Evolutionary conservation across 2,888 invertebrate species (phyloP).

Genomic region (Drosophila yooni): DNA sequence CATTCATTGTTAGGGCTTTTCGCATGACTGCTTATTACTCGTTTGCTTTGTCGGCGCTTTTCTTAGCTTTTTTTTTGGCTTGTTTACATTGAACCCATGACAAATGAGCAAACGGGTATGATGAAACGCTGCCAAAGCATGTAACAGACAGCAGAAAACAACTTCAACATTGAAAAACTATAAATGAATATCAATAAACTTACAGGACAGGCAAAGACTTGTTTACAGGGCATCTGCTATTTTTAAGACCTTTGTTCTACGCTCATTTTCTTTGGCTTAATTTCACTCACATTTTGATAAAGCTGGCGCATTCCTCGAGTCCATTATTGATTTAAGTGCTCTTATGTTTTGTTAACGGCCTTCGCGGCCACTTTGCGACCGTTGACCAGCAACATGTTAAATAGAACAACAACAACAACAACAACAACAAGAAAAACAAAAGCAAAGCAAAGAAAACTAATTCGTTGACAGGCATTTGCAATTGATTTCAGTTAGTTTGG

Average conservation of each 20-base stretch:
- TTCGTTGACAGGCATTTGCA: conserved; percentile 50
- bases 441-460: conserved; percentile 4
- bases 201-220: no score
- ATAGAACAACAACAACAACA: neutral
- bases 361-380: conserved; percentile 55
- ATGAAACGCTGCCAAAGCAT: accelerated
- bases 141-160: neutral
- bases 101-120: neutral
- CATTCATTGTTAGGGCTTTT: neutral
- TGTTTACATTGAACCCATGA: neutral
- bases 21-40: neutral
- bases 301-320: conserved; percentile 15
- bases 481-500: conserved; percentile 63
- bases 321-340: conserved; percentile 58
- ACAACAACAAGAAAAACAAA: neutral
- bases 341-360: conserved; percentile 57
- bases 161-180: neutral
- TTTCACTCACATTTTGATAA: conserved; percentile 13
- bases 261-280: neutral
- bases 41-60: neutral
- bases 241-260: neutral
- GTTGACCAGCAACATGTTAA: conserved; percentile 43
- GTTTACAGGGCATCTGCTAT: neutral
- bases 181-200: neutral
- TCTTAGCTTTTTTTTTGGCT: neutral